phyloP scores from a whole-genome alignment of 1,140 invertebrate species.

The Papilio polyxenes region DNA sequence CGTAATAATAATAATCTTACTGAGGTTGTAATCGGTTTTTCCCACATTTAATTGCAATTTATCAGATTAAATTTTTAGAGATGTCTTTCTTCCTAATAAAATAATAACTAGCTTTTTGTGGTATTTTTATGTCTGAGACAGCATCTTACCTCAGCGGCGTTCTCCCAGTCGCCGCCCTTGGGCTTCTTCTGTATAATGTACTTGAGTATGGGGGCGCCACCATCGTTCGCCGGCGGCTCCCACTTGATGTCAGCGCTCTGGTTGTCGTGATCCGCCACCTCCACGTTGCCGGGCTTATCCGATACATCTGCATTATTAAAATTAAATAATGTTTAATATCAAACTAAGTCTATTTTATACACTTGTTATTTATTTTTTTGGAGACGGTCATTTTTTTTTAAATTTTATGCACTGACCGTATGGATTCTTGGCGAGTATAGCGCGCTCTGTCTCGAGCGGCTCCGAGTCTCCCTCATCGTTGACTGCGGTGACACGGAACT shows the following conservation, averaged over 20 bases:
- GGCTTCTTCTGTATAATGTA: conserved; percentile 98
- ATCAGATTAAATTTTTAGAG: too few relatives aligned
- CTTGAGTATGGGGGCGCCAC: conserved; percentile 96
- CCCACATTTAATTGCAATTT: too few relatives aligned
- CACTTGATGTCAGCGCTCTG: conserved; percentile 96
- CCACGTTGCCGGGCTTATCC: conserved; percentile 93
- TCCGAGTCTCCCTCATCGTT: conserved; percentile 98
- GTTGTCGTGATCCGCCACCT: conserved; percentile 96
- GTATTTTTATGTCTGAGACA: too few relatives aligned
- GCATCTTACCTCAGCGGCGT: conserved; percentile 70
- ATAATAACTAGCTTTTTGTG: neutral
- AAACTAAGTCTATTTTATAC: too few relatives aligned
- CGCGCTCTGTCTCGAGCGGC: conserved; percentile 91
- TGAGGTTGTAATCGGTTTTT: too few relatives aligned
- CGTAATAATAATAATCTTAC: too few relatives aligned
- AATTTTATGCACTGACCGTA: conserved; percentile 94
- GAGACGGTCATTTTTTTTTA: too few relatives aligned
- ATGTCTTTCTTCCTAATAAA: too few relatives aligned
- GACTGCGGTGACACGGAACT: conserved; percentile 97
- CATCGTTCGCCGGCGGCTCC: conserved; percentile 94
- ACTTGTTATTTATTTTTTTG: too few relatives aligned
- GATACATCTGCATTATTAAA: conserved; percentile 84
- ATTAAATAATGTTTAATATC: too few relatives aligned
- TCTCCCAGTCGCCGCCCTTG: conserved; percentile 79
- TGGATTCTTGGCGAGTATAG: conserved; percentile 97